Evolutionary conservation across 2,888 invertebrate genomes (phyloP), one percentile per base, ranked within the genome.

Genomic region (Hirtodrosophila cameraria): DNA sequence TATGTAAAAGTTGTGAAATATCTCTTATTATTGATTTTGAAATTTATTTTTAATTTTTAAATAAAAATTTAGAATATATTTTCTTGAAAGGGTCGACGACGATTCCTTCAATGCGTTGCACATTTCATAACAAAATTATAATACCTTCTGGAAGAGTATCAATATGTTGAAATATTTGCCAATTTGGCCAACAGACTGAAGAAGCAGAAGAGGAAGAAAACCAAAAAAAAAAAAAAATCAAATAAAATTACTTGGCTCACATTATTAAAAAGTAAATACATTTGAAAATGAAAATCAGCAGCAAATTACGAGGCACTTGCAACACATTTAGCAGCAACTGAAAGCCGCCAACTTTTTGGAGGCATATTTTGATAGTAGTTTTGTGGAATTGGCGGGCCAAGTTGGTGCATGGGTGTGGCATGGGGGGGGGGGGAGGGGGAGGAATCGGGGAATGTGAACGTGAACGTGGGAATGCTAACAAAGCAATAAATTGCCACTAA

Each of bases 401-500:
- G 3, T 20, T 6, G 23, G 2, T 23, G 23, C 23, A 23, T 8
- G 23, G n/a, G 3, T 15, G 7, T 2, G n/a, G 23, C 2, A 2
- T 2, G 13, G 16, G 0, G 16, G 8, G 11, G 3, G 23, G n/a
- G 4, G 1, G 18, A 12, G 28, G 33, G 11, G 3, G 8, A 0
- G 13, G 8, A 18, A n/a, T n/a, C n/a, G n/a, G 11, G 16, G 28
- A 5, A 7, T 31, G 30, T 23, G 35, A 35, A 57, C 46, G 54
- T 43, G 57, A 33, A 58, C 66, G 60, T 63, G 67, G 63, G 61
- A 75, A 74, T 74, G 74, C 75, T 71, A 75, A 75, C 76, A 75
- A 75, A 75, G 72, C 75, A 72, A 75, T 75, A 75, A 75, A 75
- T 75, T 75, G 76, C 76, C 76, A 75, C 75, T 71, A 75, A 75